phyloP scores from a whole-genome alignment of 2,113 vertebrate genomes.

The Anser cygnoides region DNA sequence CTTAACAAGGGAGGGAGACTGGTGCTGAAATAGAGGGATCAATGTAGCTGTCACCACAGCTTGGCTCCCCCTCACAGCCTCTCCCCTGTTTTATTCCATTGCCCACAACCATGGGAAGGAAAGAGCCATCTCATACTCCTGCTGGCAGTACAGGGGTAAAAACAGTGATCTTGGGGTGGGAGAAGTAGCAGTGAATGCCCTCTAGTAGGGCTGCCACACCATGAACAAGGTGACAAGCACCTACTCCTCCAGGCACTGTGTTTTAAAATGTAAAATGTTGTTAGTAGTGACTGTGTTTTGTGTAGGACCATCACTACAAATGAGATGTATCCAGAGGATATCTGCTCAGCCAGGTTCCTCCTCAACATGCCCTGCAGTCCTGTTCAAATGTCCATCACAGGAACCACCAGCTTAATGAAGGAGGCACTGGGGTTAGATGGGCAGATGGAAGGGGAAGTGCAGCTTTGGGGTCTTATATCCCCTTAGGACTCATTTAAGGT shows the following conservation, averaged over 20 bases:
- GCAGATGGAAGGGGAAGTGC: background rate
- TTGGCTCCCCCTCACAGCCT: rapidly evolving
- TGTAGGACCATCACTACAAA: rapidly evolving
- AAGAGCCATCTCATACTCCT: background rate
- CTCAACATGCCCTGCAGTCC: background rate
- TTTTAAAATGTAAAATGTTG: background rate
- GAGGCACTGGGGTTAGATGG: background rate
- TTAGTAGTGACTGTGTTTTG: background rate
- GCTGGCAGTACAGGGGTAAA: rapidly evolving
- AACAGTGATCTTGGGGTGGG: background rate
- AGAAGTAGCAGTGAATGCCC: background rate
- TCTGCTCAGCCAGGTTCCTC: background rate
- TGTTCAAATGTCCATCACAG: background rate
- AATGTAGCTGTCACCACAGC: background rate
- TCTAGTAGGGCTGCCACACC: background rate
- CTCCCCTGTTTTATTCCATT: background rate
- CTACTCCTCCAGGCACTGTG: background rate
- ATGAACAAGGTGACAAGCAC: background rate
- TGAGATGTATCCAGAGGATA: background rate
- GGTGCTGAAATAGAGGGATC: background rate
- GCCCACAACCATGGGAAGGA: background rate
- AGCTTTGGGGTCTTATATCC: background rate
- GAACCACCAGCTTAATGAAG: background rate
- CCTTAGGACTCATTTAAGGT: background rate
- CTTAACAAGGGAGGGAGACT: background rate